Base-by-base conservation (phyloP, 2,888 invertebrate genomes). In the Phalangium opilio region DNA sequence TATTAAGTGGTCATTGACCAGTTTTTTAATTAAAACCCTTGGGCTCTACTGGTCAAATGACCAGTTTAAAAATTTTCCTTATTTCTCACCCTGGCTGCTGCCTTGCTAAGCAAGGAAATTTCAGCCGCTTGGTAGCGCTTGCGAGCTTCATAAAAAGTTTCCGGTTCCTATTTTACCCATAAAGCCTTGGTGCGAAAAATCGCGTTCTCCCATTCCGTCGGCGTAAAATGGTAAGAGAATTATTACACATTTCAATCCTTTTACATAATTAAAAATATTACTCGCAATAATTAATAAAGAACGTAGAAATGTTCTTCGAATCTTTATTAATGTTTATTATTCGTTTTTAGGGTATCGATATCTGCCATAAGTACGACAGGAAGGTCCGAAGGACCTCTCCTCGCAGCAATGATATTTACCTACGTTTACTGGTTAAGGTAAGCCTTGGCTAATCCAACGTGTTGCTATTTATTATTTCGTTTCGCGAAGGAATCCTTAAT, bases 331-430 rank as follows among this genome's bases (percentile, higher is more conserved):
- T 27, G 5, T 27, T 27, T 27, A 27, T 8, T 8, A 69, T 68
- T 73, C 71, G 68, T 71, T 79, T 75, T 68, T 71, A 90, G 98
- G 98, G 96, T 82, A 93, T 96, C 72, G 98, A 98, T 75, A 93
- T 99, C 70, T 83, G 85, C 70, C 96, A 99, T 72, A 96, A 96
- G 76, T 82, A 93, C 75, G 95, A 98, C 75, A 84, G 98, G 64
- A 96, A 96, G 78, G 96, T 93, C 71, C 82, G 87, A 70, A 82
- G 98, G 68, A 87, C 83, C 62, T 89, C 90, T 71, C 96, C 98
- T 36, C 90, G 81, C 73, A 93, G 91, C 61, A 83, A 96, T 73
- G 95, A 98, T 82, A 87, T 98, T 59, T 98, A 98, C 73, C 74
- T 96, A 67, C 80, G 91, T 57, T 79, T 98, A 59, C 77, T 98